Evolutionary conservation across 2,797 vertebrate species (phyloP).

Genomic region (Tragelaphus eurycerus): DNA sequence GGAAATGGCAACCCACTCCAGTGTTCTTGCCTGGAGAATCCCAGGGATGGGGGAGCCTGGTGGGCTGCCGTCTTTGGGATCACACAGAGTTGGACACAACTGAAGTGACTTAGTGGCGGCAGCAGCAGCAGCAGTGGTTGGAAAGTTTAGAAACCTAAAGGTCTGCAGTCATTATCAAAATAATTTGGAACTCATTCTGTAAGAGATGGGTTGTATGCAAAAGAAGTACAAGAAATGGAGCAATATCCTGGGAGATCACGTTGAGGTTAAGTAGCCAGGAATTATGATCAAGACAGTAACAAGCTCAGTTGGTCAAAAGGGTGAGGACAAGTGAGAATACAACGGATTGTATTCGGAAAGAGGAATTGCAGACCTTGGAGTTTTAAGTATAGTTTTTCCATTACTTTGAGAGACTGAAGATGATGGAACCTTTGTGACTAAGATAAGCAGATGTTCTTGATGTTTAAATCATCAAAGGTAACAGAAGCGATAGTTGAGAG

Average conservation of each 20-base stretch:
- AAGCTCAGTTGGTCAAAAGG: background rate
- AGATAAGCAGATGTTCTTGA: background rate
- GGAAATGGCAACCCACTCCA: no score
- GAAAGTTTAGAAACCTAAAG: background rate
- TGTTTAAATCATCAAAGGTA: background rate
- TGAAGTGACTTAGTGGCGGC: no score
- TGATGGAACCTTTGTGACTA: background rate
- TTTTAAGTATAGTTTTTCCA: background rate
- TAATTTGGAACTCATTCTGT: background rate
- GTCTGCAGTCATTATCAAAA: background rate
- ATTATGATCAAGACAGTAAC: background rate
- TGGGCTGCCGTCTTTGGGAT: no score
- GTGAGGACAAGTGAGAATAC: background rate
- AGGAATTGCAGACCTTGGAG: background rate
- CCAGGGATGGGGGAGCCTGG: no score
- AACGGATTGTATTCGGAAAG: background rate
- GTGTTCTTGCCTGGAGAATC: no score
- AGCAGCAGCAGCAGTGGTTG: background rate
- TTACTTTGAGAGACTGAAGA: background rate
- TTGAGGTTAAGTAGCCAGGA: background rate
- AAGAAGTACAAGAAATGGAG: background rate
- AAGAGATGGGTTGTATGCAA: background rate
- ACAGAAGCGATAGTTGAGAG: background rate
- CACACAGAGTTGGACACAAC: no score
- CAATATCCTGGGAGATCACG: background rate